Evolutionary conservation across 2,888 invertebrate species (phyloP).

Genomic region (Drosophila fungiperda): DNA sequence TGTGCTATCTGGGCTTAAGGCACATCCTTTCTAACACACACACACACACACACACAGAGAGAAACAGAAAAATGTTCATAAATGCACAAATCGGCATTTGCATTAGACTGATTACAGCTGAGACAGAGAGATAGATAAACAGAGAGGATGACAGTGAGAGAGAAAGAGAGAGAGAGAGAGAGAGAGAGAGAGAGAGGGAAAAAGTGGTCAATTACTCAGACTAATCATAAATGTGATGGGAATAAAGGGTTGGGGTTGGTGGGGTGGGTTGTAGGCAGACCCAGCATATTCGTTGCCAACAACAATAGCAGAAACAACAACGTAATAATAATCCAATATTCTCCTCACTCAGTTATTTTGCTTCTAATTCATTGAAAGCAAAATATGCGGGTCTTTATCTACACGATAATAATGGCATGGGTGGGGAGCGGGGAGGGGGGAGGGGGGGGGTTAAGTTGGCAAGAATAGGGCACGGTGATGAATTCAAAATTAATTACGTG

Average conservation of each 20-base stretch:
- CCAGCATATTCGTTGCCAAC: conserved; percentile 15
- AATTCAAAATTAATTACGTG: conserved; percentile 73
- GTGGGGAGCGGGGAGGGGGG: too few species aligned
- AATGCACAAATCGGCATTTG: conserved; percentile 56
- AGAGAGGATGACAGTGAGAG: not conserved
- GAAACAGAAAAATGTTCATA: conserved; percentile 25
- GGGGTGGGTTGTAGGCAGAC: not conserved
- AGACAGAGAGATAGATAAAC: not conserved
- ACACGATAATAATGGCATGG: not conserved
- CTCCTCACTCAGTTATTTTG: conserved; percentile 11
- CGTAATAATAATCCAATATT: conserved; percentile 31
- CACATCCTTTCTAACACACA: conserved; percentile 19
- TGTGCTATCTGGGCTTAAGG: conserved; percentile 29
- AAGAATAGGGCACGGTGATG: conserved; percentile 15
- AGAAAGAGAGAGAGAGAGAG: not conserved
- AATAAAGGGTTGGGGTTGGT: not conserved
- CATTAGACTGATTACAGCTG: conserved; percentile 65
- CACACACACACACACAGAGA: conserved; percentile 4
- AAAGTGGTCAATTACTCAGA: conserved; percentile 44
- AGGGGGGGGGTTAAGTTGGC: too few species aligned
- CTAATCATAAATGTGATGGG: conserved; percentile 3
- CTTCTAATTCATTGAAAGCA: conserved; percentile 14
- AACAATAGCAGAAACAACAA: not conserved
- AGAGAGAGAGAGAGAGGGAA: conserved; percentile 1
- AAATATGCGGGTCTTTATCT: conserved; percentile 3